Base-by-base conservation (phyloP, 1,140 invertebrate species). In the Venustaconcha ellipsiformis region DNA sequence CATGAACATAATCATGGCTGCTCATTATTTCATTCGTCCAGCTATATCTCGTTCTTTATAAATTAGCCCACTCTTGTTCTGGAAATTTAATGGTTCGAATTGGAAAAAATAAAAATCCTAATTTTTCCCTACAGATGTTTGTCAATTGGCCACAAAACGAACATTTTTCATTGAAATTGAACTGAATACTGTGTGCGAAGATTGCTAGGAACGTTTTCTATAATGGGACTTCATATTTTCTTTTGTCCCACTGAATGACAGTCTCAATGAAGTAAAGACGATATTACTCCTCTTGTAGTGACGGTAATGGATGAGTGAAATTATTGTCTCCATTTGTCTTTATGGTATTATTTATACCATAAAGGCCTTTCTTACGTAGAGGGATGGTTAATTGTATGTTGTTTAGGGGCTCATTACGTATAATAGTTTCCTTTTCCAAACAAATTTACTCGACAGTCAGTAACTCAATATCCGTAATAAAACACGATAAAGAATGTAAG, bases 81-180 rank as follows among this genome's bases (percentile, higher is more conserved):
- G 68, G 65, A 80, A 78, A 1, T 80, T 80, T 69, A 11, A 71
- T 48, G 26, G 73, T 78, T 57, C 62, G 37, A 15, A 80, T 70
- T 4, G 72, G 72, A 78, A 57, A 70, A 5, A 60, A 64, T 73
- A 37, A 23, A 23, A n/a, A 23, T 57, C 64, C 56, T 68, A 74
- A 65, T 37, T 48, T 76, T 64, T 59, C 18, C 17, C 67, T 20
- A 67, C 8, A 30, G 30, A 66, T 66, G 20, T 57, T 37, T 74
- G 17, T 70, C 70, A 64, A 15, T 20, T 18, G n/a, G 37, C 14
- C 57, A 67, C 57, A 75, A 80, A 66, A 80, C 72, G 76, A 55
- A 58, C 78, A 80, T 3, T 72, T 48, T 23, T 69, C 57, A 57
- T 68, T 26, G 58, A 80, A 76, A 66, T 48, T 70, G 57, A 79